phyloP scores from a whole-genome alignment of 2,797 vertebrate species.

The Sphaeramia orbicularis region DNA sequence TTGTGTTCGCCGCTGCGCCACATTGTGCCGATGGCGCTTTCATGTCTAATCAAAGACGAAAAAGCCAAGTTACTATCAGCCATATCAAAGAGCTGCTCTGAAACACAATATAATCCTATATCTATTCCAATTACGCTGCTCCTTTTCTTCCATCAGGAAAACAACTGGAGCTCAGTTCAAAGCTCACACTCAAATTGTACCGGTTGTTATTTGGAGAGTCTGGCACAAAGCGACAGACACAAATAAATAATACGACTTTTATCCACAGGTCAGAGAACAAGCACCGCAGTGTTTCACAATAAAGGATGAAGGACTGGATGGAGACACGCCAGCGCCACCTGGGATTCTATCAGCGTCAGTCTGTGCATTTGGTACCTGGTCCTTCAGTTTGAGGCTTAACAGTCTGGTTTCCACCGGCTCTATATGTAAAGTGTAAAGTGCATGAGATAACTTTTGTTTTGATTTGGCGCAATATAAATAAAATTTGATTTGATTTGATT shows the following conservation, averaged over 20 bases:
- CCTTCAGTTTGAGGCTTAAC: too few species aligned
- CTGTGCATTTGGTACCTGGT: too few species aligned
- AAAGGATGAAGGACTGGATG: not conserved
- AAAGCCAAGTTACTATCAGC: slow-evolving; percentile 69
- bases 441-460: too few species aligned
- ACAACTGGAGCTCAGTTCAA: slow-evolving; percentile 57
- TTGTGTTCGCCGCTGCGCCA: slow-evolving; percentile 23
- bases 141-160: slow-evolving; percentile 46
- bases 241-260: slow-evolving; percentile 1
- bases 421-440: too few species aligned
- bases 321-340: too few species aligned
- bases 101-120: slow-evolving; percentile 69
- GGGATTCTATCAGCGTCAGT: too few species aligned
- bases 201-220: slow-evolving; percentile 29
- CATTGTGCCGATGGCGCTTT: slow-evolving; percentile 64
- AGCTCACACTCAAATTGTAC: slow-evolving; percentile 36
- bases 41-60: slow-evolving; percentile 69
- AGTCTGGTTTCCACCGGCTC: too few species aligned
- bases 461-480: too few species aligned
- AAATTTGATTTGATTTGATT: too few species aligned
- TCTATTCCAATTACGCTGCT: slow-evolving; percentile 63
- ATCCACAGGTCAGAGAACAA: slow-evolving; percentile 13
- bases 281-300: not conserved
- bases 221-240: slow-evolving; percentile 16
- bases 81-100: slow-evolving; percentile 65